Base-by-base conservation (phyloP, 2,888 invertebrate species). In the Petrolisthes manimaculis region DNA sequence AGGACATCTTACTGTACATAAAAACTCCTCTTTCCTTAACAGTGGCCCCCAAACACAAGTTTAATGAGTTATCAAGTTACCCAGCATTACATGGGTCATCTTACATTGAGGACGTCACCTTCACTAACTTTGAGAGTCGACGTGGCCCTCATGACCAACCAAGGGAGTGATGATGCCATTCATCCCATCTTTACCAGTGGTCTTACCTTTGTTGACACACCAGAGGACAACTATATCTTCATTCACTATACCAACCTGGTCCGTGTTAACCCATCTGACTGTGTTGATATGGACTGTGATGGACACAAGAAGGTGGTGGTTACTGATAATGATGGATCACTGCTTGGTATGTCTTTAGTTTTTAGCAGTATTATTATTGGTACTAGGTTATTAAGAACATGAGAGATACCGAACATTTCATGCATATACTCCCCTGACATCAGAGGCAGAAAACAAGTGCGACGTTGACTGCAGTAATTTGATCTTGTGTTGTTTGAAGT, bases 211-310 rank as follows among this genome's bases (percentile, higher is more conserved):
- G 12, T 80, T 9, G 78, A 88, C 24, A 83, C 84, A 12, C 54
- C 75, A 4, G 53, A 78, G 5, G 75, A 80, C 8, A 83, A 86
- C 67, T 56, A 84, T 14, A 14, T 90, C 53, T 89, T 86, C 75
- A 8, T 89, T 24, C 84, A 81, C 56, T 86, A 84, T 37, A 84
- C 90, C 12, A 74, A 75, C 37, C 18, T 87, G 21, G 69, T 12
- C 5, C 21, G n/a, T 0, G 86, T 90, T 3, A 88, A 89, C 79
- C 89, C 89, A 8, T 87, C 89, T 4, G 89, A 90, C 75, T 90
- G 90, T 21, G 89, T 89, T 8, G 90, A 90, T 24, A 89, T 90
- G 89, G 87, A 89, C 61, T 90, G 90, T 54, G 90, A 90, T 78
- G 90, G 89, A 4, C 85, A 74, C 55, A 90, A 88, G 75, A 89